phyloP scores from a whole-genome alignment of 1,140 invertebrate genomes.

The Geopemphigus sp. region DNA sequence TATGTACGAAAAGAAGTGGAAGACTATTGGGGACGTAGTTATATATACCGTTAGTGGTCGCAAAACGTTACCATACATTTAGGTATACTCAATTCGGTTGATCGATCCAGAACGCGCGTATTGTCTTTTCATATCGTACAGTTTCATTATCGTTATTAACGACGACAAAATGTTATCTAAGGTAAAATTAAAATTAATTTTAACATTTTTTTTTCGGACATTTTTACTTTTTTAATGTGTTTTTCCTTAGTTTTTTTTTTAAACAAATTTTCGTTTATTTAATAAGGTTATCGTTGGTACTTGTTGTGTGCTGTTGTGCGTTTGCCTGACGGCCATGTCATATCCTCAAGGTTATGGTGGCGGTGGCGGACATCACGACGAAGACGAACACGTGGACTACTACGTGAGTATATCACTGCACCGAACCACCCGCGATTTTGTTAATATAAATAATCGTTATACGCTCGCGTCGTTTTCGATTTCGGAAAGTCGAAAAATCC shows the following conservation, averaged over 20 bases:
- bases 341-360: conserved; percentile 42
- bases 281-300: conserved; percentile 31
- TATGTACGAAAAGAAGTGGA: conserved; percentile 35
- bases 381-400: conserved; percentile 51
- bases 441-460: no score
- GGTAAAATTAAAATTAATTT: conserved; percentile 13
- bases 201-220: no score
- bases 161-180: conserved; percentile 13
- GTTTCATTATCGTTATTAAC: not conserved
- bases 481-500: no score
- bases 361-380: conserved; percentile 25
- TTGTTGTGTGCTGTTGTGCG: conserved; percentile 35
- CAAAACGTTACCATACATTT: not conserved
- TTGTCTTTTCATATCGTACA: not conserved
- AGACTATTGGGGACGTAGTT: conserved; percentile 8
- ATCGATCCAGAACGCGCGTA: conserved; percentile 1
- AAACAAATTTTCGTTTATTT: no score
- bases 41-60: conserved; percentile 26
- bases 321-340: not conserved
- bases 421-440: no score
- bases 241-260: not conserved
- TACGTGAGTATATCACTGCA: conserved; percentile 44
- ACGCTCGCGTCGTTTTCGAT: no score
- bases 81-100: not conserved
- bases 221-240: not conserved